Evolutionary conservation across 2,888 invertebrate species (phyloP).

Genomic region (Pteria penguin): DNA sequence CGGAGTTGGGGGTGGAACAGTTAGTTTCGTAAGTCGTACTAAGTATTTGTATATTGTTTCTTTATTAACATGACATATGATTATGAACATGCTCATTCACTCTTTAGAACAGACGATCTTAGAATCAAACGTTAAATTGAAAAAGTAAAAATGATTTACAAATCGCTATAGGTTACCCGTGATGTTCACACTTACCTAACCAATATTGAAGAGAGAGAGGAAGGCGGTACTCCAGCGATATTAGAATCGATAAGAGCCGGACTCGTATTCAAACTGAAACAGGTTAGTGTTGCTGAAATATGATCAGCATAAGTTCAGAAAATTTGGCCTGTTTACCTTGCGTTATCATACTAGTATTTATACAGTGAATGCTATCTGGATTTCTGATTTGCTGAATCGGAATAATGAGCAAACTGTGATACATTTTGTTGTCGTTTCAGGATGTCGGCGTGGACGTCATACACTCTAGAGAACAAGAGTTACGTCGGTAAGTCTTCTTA

Average conservation of each 20-base stretch:
- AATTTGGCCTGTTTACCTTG: not conserved
- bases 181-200: constrained; percentile 53
- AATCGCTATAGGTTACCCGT: constrained; percentile 66
- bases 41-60: too few relatives aligned
- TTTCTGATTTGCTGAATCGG: too few relatives aligned
- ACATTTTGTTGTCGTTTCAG: not conserved
- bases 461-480: constrained; percentile 34
- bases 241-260: constrained; percentile 70
- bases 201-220: constrained; percentile 67
- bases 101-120: too few relatives aligned
- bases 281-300: constrained; percentile 36
- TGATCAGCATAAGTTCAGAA: not conserved
- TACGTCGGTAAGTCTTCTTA: constrained; percentile 38
- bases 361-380: not conserved
- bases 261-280: constrained; percentile 67
- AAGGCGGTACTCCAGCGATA: constrained; percentile 71
- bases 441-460: constrained; percentile 48
- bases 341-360: not conserved
- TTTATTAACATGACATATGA: too few relatives aligned
- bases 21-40: constrained; percentile 56
- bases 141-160: too few relatives aligned
- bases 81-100: too few relatives aligned
- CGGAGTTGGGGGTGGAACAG: constrained; percentile 69
- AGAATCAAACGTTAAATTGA: too few relatives aligned
- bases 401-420: too few relatives aligned